phyloP scores from a whole-genome alignment of 1,140 invertebrate species.

The Heliothis virescens region DNA sequence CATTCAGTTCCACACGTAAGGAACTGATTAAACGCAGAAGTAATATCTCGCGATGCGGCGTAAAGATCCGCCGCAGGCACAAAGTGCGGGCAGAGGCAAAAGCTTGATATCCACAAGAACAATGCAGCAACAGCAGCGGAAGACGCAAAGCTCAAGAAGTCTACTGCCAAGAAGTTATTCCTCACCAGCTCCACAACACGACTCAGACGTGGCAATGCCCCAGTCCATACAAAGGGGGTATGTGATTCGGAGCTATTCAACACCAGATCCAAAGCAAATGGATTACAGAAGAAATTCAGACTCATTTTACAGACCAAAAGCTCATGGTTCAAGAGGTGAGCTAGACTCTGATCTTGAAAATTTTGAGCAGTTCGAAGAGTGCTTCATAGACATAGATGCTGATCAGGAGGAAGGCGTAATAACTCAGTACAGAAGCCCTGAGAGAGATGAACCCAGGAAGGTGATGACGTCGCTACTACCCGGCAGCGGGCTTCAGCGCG shows the following conservation, averaged over 20 bases:
- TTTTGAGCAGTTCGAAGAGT: constrained; percentile 79
- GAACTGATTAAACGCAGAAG: constrained; percentile 4
- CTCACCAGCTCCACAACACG: constrained; percentile 69
- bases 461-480: constrained; percentile 74
- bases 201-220: constrained; percentile 52
- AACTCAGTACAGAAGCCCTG: constrained; percentile 66
- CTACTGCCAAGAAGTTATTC: constrained; percentile 78
- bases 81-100: constrained; percentile 65
- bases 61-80: constrained; percentile 66
- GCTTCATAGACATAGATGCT: constrained; percentile 79
- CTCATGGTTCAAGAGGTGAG: constrained; percentile 72
- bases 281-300: constrained; percentile 70
- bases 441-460: constrained; percentile 72
- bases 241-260: constrained; percentile 76
- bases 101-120: constrained; percentile 79
- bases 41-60: constrained; percentile 66
- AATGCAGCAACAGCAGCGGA: constrained; percentile 75
- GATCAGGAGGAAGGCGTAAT: constrained; percentile 70
- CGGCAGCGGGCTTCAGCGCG: constrained; percentile 77
- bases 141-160: constrained; percentile 66
- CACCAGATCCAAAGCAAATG: constrained; percentile 72
- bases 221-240: constrained; percentile 57
- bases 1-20: constrained; percentile 65
- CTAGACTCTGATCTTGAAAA: constrained; percentile 80
- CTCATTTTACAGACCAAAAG: constrained; percentile 68